Base-by-base conservation (phyloP, 2,113 vertebrate species). In the Microtus oregoni region DNA sequence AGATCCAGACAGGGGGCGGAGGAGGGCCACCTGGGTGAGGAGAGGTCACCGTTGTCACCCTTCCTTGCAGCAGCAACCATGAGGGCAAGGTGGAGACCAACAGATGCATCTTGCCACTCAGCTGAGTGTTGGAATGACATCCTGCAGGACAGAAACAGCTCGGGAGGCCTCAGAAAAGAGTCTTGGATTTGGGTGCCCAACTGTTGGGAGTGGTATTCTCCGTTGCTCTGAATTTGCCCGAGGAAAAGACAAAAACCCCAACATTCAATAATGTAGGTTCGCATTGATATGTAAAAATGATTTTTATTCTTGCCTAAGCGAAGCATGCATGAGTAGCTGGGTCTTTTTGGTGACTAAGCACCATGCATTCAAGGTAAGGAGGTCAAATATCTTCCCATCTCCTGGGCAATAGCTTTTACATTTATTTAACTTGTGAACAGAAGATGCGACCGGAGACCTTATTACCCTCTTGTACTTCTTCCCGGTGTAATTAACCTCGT, bases 401-500 rank as follows among this genome's bases (percentile, higher is more conserved):
- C 89, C 96, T 75, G 86, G 78, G 75, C 70, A 96, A 91, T 81
- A 96, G 94, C 95, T 94, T 96, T 92, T 92, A 96, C 94, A 94
- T 96, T 97, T 97, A 97, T 97, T 97, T 97, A 97, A 97, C 96
- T 96, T 89, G 65, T 95, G 91, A 97, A 94, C 93, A 95, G 89
- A 96, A 95, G 97, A 89, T 95, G 50, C 68, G 52, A 95, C 94
- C 78, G 20, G 95, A 92, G 94, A 91, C 83, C 89, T 97, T 96
- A 93, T 98, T 97, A 97, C 94, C 72, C 85, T 94, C 94, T 93
- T 97, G 94, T 85, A 67, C 97, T 97, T 91, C 97, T 97, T 92
- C 94, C 97, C 86, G 15, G 2, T 97, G 97, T 97, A 97, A 97
- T 97, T 98, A 98, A 97, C 97, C 97, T 98, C 96, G 95, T 98